phyloP scores from a whole-genome alignment of 1,140 invertebrate species.

The Grapholita molesta region DNA sequence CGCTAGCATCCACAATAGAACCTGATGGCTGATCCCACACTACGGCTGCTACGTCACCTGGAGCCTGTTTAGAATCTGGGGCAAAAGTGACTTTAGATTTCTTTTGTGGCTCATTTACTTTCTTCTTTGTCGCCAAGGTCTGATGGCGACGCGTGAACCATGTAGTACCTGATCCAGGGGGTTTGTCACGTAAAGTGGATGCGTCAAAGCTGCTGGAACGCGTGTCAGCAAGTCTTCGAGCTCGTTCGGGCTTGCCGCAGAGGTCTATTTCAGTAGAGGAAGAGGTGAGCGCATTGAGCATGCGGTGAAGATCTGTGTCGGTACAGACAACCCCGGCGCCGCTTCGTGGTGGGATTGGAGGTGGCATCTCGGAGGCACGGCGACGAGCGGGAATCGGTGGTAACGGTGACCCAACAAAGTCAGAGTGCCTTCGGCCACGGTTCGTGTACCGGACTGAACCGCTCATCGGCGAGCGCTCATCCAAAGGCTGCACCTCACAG shows the following conservation, averaged over 20 bases:
- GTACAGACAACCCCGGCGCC: constrained; percentile 83
- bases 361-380: constrained; percentile 84
- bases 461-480: constrained; percentile 79
- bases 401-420: constrained; percentile 81
- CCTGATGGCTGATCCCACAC: constrained; percentile 86
- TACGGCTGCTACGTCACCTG: constrained; percentile 71
- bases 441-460: constrained; percentile 76
- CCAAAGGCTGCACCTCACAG: constrained; percentile 87
- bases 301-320: constrained; percentile 87
- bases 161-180: constrained; percentile 79
- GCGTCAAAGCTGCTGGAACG: constrained; percentile 91
- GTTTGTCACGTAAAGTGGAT: constrained; percentile 81
- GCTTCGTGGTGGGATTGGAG: constrained; percentile 64
- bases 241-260: constrained; percentile 69
- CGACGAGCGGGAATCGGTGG: constrained; percentile 78
- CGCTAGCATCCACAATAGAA: constrained; percentile 86
- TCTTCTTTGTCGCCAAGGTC: constrained; percentile 83
- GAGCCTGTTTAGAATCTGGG: constrained; percentile 53
- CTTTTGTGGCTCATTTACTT: constrained; percentile 77
- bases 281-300: constrained; percentile 88
- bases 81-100: constrained; percentile 74
- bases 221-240: constrained; percentile 79
- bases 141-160: constrained; percentile 88
- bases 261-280: constrained; percentile 88
- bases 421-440: constrained; percentile 84